Percentiles rank a stretch among this genome's conserved stretches.
These are phyloP conservation scores for Palloptera scutellata DNA, from an alignment of 2,888 invertebrate species.

Conservation along the genomic window DNA sequence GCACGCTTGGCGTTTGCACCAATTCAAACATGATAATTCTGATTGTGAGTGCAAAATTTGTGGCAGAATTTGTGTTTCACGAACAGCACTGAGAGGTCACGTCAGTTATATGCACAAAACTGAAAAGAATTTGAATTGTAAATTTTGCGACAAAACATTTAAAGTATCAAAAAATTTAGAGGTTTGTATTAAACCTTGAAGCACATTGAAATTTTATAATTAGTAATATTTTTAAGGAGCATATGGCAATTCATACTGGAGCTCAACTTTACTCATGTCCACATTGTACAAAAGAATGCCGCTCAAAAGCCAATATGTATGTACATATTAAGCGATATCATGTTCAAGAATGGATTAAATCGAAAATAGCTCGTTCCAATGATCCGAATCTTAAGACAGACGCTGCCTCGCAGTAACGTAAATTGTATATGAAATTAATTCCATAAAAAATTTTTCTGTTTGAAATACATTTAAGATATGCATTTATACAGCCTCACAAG, in stretches of 20 bases:
- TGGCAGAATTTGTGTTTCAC: conserved; percentile 43
- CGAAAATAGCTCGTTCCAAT: conserved; percentile 47
- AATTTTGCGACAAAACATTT: conserved; percentile 55
- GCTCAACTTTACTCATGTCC: conserved; percentile 55
- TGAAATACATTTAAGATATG: no score
- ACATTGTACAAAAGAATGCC: conserved; percentile 56
- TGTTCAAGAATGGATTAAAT: conserved; percentile 53
- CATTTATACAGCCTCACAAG: no score
- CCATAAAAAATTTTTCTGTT: no score
- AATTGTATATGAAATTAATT: no score
- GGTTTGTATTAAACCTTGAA: conserved; percentile 34
- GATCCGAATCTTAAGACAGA: conserved; percentile 20
- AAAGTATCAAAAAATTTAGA: conserved; percentile 54
- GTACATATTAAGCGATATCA: conserved; percentile 58
- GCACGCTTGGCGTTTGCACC: conserved; percentile 46
- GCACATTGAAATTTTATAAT: not conserved
- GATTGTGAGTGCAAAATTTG: conserved; percentile 39
- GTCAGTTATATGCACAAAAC: conserved; percentile 54
- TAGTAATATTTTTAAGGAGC: conserved; percentile 45
- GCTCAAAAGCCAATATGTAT: conserved; percentile 60
- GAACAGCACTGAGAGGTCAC: conserved; percentile 52
- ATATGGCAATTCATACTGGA: conserved; percentile 57
- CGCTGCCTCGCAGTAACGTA: no score
- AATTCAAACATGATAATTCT: conserved; percentile 38
- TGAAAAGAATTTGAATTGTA: conserved; percentile 50